Evolutionary conservation across 2,888 invertebrate species (phyloP).

Genomic region (Drosophila rellima): DNA sequence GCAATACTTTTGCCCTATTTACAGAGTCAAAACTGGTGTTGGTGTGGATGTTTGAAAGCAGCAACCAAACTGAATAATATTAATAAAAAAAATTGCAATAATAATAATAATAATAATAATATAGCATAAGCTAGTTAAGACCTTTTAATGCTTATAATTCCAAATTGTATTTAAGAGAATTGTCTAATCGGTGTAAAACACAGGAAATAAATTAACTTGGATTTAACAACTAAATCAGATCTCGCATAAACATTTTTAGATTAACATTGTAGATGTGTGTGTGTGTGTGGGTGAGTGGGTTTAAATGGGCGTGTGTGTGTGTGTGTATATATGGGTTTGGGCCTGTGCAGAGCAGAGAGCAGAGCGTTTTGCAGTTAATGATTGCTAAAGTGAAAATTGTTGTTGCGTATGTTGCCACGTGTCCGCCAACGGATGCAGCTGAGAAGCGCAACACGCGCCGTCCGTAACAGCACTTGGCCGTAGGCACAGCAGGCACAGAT

Average conservation of each 20-base stretch:
- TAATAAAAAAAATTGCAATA: slow-evolving; percentile 7
- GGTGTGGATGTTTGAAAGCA: neutral
- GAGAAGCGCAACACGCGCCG: slow-evolving; percentile 70
- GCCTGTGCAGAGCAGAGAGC: slow-evolving; percentile 38
- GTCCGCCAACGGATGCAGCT: slow-evolving; percentile 79
- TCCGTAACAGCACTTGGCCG: slow-evolving; percentile 65
- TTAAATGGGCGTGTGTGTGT: neutral
- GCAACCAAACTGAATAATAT: slow-evolving; percentile 7
- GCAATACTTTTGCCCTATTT: slow-evolving; percentile 45
- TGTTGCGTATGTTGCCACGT: slow-evolving; percentile 75
- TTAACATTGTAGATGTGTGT: slow-evolving; percentile 26
- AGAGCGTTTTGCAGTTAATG: slow-evolving; percentile 63
- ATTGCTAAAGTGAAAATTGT: slow-evolving; percentile 75
- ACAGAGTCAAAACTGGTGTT: slow-evolving; percentile 38
- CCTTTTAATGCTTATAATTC: slow-evolving; percentile 65
- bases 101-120: slow-evolving; percentile 15
- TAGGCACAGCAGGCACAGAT: slow-evolving; percentile 73
- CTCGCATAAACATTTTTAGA: slow-evolving; percentile 58
- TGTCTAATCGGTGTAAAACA: slow-evolving; percentile 78
- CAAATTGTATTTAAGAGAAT: slow-evolving; percentile 66
- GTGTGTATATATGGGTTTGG: slow-evolving; percentile 5
- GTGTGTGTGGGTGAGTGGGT: slow-evolving; percentile 12
- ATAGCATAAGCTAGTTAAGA: slow-evolving; percentile 27
- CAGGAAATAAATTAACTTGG: slow-evolving; percentile 72
- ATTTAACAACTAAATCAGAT: slow-evolving; percentile 66